Conservation (phyloP, 1,140 invertebrate genomes). For the Oryctes rhinoceros region DNA sequence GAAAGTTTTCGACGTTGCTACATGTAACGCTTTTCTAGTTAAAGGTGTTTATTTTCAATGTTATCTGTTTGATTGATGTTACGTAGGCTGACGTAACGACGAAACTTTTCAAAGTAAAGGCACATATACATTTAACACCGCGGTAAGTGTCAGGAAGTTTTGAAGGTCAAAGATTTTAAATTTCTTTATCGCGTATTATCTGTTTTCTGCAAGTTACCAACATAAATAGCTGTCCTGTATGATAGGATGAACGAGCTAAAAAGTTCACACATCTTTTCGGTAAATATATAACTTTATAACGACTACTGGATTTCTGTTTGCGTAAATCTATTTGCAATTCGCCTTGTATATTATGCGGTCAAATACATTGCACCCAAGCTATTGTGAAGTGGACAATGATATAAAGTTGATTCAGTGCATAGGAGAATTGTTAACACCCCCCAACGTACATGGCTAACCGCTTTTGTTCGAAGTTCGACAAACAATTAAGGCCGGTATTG, state of each 20-base stretch:
- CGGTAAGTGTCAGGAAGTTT: neutral
- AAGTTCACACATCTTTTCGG: neutral
- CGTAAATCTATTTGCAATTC: neutral
- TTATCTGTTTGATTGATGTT: neutral
- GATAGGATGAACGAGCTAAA: neutral
- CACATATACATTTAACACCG: too few relatives aligned
- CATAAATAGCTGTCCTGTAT: neutral
- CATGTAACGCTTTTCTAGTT: too few relatives aligned
- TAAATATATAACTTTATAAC: neutral
- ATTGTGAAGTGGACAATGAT: slow-evolving; percentile 16
- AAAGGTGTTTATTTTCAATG: neutral
- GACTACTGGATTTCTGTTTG: neutral
- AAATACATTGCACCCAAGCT: neutral
- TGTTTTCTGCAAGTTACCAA: neutral
- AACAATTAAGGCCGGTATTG: slow-evolving; percentile 25
- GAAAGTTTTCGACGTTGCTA: too few relatives aligned
- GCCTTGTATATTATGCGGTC: slow-evolving; percentile 10
- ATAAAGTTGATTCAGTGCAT: slow-evolving; percentile 25
- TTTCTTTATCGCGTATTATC: neutral
- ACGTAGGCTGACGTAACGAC: too few relatives aligned
- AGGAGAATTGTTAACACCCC: slow-evolving; percentile 21
- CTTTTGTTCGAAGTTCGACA: slow-evolving; percentile 24
- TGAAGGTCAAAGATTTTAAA: slow-evolving; percentile 1
- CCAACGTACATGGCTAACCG: neutral
- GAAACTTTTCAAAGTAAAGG: too few relatives aligned